These are phyloP conservation scores for Zygogramma bicolorata DNA, from an alignment of 2,888 invertebrate genomes.

Conservation along the genomic window DNA sequence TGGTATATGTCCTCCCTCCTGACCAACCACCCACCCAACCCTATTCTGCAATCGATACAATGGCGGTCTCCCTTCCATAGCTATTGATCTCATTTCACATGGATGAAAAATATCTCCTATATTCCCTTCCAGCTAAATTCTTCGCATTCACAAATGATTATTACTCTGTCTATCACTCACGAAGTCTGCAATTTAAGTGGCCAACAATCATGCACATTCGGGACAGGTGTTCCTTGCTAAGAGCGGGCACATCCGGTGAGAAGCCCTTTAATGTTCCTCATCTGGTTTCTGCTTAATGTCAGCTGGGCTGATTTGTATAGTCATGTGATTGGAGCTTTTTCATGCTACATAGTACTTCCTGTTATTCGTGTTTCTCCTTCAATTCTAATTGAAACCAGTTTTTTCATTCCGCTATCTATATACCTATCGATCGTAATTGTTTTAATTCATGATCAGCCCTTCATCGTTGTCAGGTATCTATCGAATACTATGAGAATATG, in stretches of 20 bases:
- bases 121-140: not conserved
- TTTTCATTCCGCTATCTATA: too few species aligned
- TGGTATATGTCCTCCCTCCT: not conserved
- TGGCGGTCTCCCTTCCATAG: not conserved
- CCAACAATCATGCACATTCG: not conserved
- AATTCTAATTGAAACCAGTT: too few species aligned
- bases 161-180: not conserved
- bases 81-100: not conserved
- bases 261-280: not conserved
- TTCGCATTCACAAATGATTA: not conserved
- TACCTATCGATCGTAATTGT: too few species aligned
- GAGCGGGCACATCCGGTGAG: not conserved
- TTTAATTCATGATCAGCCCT: too few species aligned
- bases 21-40: not conserved
- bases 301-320: not conserved
- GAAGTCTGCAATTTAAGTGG: not conserved
- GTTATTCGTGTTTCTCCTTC: not conserved
- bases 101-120: not conserved
- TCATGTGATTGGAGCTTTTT: too few species aligned
- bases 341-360: too few species aligned
- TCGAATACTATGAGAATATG: too few species aligned
- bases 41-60: not conserved
- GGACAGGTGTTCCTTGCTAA: not conserved
- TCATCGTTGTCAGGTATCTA: too few species aligned
- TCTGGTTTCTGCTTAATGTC: not conserved